A percentile compares a stretch with the other conserved stretches of the same genome.
Evolutionary conservation across 2,888 invertebrate genomes (phyloP).

Genomic region (Disparrhopalites patrizii): DNA sequence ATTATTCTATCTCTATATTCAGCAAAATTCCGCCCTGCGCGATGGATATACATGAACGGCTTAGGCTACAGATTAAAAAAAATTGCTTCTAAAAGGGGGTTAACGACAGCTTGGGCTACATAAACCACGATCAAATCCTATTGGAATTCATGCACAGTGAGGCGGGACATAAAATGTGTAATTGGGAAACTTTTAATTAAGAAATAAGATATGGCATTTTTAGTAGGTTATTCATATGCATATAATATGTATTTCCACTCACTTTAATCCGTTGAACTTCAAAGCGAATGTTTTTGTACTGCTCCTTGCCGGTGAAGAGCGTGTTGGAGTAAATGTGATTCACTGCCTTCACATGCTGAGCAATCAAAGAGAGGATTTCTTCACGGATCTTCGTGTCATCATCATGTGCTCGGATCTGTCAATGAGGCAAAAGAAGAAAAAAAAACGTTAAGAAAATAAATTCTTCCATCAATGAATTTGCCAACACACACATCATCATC

Average conservation of each 20-base stretch:
- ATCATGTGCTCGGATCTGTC: constrained; percentile 49
- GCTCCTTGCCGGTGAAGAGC: constrained; percentile 73
- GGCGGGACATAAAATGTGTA: neutral
- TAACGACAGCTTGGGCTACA: too few species aligned
- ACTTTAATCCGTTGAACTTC: constrained; percentile 86
- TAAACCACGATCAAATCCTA: too few species aligned
- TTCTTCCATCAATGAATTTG: neutral
- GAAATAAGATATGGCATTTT: neutral
- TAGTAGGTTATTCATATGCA: neutral
- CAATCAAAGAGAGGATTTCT: constrained; percentile 94
- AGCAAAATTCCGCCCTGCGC: too few species aligned
- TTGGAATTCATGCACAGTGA: neutral
- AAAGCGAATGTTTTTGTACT: constrained; percentile 87
- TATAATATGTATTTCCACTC: too few species aligned
- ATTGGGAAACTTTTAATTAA: neutral
- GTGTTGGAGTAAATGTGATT: constrained; percentile 96
- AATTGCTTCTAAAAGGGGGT: too few species aligned
- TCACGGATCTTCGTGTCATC: constrained; percentile 79
- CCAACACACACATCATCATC: neutral
- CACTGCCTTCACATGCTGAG: constrained; percentile 97
- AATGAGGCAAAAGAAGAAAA: constrained; percentile 11
- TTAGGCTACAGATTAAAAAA: too few species aligned
- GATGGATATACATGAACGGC: too few species aligned
- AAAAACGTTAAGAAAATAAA: too few species aligned
- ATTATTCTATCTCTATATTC: too few species aligned